phyloP scores from a whole-genome alignment of 2,888 invertebrate genomes.

The Argyresthia albistria region DNA sequence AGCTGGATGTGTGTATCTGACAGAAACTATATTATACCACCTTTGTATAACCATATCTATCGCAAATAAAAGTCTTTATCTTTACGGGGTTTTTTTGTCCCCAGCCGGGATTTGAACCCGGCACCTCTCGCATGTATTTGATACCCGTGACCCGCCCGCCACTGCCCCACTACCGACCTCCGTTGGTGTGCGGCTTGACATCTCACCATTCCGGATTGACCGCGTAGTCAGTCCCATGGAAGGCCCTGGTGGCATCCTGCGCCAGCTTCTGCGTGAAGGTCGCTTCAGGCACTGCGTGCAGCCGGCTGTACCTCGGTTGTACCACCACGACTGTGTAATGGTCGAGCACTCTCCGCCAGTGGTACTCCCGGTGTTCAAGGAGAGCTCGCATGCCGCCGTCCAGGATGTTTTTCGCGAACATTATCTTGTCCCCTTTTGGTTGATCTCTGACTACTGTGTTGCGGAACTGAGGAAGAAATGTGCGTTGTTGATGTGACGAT shows the following conservation, averaged over 20 bases:
- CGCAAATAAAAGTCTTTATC: too few relatives aligned
- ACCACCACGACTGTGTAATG: conserved; percentile 54
- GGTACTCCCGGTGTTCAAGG: conserved; percentile 42
- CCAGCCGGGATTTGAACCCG: too few relatives aligned
- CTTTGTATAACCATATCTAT: too few relatives aligned
- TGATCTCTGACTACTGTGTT: conserved; percentile 36
- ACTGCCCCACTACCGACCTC: too few relatives aligned
- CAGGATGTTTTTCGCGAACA: conserved; percentile 43
- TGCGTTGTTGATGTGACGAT: not conserved
- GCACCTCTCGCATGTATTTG: too few relatives aligned
- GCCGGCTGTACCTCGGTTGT: conserved; percentile 37
- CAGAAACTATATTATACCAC: too few relatives aligned
- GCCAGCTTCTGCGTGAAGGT: conserved; percentile 43
- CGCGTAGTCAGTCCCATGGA: conserved; percentile 41
- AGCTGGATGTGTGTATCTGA: too few relatives aligned
- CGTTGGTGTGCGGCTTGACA: too few relatives aligned
- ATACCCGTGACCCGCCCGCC: too few relatives aligned
- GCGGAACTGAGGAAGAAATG: conserved; percentile 35
- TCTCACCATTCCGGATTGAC: conserved; percentile 56
- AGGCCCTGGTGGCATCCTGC: conserved; percentile 32
- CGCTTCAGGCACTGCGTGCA: conserved; percentile 30
- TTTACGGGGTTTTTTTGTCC: too few relatives aligned
- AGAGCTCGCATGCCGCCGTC: conserved; percentile 47
- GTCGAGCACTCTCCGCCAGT: conserved; percentile 47
- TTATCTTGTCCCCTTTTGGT: conserved; percentile 31